Evolutionary conservation across 1,140 invertebrate genomes (phyloP).

Genomic region (Cotesia typhae): DNA sequence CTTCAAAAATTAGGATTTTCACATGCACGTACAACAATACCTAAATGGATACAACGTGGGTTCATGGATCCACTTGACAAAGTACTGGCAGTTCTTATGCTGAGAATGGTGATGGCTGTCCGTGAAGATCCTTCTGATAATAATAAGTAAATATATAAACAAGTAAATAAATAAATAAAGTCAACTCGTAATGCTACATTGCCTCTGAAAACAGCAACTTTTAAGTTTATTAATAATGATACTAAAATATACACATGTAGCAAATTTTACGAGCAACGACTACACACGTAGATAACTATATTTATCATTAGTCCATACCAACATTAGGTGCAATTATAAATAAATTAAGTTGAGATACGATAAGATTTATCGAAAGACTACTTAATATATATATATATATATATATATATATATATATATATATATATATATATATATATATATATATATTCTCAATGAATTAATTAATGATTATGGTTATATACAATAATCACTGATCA

Average conservation of each 20-base stretch:
- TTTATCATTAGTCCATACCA: background rate
- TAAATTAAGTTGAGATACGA: background rate
- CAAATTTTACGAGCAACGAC: slow-evolving; percentile 27
- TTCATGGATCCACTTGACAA: slow-evolving; percentile 96
- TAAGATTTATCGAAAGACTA: too few relatives aligned
- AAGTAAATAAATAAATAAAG: slow-evolving; percentile 56
- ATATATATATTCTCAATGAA: too few relatives aligned
- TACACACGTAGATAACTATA: slow-evolving; percentile 2
- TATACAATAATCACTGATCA: slow-evolving; percentile 7
- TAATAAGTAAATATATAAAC: slow-evolving; percentile 43
- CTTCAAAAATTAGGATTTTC: slow-evolving; percentile 95
- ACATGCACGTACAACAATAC: slow-evolving; percentile 96
- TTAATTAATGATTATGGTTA: slow-evolving; percentile 10
- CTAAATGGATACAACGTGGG: slow-evolving; percentile 98
- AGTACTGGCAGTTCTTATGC: slow-evolving; percentile 77
- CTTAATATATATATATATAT: too few relatives aligned
- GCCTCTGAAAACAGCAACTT: too few relatives aligned
- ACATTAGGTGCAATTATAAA: background rate
- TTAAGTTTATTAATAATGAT: background rate
- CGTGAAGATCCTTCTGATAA: slow-evolving; percentile 58
- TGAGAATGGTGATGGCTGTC: slow-evolving; percentile 70
- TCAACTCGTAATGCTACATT: slow-evolving; percentile 27
- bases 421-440: too few relatives aligned
- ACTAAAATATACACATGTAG: slow-evolving; percentile 1
- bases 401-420: too few relatives aligned